Evolutionary conservation across 2,888 invertebrate genomes (phyloP), one percentile per base, ranked within the genome.

Genomic region (Catocala sponsa): DNA sequence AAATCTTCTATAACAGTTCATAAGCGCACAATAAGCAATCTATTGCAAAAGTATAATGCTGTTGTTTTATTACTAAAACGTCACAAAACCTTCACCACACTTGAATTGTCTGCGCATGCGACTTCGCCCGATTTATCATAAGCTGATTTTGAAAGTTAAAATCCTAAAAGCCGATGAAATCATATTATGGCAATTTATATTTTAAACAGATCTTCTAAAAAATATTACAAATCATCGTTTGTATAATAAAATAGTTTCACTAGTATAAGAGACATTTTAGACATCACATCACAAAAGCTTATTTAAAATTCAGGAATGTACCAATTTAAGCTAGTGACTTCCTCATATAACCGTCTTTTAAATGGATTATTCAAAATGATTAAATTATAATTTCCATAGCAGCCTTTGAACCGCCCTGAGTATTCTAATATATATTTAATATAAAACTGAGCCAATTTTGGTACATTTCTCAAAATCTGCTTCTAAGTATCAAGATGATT

Each of bases 201-300:
- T 68, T 69, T 57, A 54, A 67, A 71, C 71, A 73, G 76, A 72
- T 73, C 68, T 57, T 82, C 76, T 83, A 83, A 78, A 65, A 76
- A 74, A 81, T 77, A 78, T 79, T 68, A 78, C 58, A 76, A 75
- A 80, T 79, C 77, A 77, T 79, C 80, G 68, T 76, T 81, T 76
- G 81, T 76, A 79, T 78, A 81, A 76, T 78, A 59, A 65, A 60
- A 62, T 67, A 63, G 46, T 62, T 60, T 74, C 65, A 81, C 83
- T 88, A 88, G 72, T 78, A 77, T 73, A 83, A 81, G 83, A 86
- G 83, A 86, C 62, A 77, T 68, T 87, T 85, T 82, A 89, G 85
- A 92, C 87, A 91, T 91, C 91, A 94, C 94, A 94, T 93, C 93
- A 94, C 94, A 94, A 90, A 94, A 94, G 94, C 94, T 89, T 86